Conservation (phyloP, 2,888 invertebrate species). For the Tetropium fuscum region DNA sequence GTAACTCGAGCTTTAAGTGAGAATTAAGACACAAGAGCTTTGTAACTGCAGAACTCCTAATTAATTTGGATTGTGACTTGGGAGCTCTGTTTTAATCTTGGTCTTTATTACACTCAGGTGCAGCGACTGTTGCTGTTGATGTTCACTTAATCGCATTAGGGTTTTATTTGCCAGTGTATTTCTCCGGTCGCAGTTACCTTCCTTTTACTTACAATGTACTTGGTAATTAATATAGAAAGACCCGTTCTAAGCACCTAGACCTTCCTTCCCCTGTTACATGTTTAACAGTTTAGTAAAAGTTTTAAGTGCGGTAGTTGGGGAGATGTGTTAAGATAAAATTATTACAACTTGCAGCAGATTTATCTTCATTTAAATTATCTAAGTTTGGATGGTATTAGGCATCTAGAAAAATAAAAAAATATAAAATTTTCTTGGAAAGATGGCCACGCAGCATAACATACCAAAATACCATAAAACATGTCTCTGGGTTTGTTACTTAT, state of each 20-base stretch:
- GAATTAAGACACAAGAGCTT: constrained; percentile 54
- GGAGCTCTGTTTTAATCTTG: constrained; percentile 52
- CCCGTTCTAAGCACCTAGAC: constrained; percentile 27
- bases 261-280: constrained; percentile 19
- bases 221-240: constrained; percentile 29
- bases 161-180: constrained; percentile 37
- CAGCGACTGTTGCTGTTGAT: constrained; percentile 48
- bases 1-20: constrained; percentile 48
- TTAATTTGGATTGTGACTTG: constrained; percentile 54
- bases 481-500: no score
- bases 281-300: constrained; percentile 28
- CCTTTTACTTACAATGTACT: constrained; percentile 18
- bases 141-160: constrained; percentile 44
- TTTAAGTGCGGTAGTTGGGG: no score
- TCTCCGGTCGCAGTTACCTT: constrained; percentile 7
- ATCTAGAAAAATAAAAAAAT: no score
- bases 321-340: no score
- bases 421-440: no score
- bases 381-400: no score
- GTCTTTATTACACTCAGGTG: constrained; percentile 51
- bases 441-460: no score
- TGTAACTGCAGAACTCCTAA: constrained; percentile 53
- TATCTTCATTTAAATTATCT: no score
- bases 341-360: no score
- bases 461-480: no score